Evolutionary conservation across 2,888 invertebrate genomes (phyloP).

Genomic region (Tachina fera): DNA sequence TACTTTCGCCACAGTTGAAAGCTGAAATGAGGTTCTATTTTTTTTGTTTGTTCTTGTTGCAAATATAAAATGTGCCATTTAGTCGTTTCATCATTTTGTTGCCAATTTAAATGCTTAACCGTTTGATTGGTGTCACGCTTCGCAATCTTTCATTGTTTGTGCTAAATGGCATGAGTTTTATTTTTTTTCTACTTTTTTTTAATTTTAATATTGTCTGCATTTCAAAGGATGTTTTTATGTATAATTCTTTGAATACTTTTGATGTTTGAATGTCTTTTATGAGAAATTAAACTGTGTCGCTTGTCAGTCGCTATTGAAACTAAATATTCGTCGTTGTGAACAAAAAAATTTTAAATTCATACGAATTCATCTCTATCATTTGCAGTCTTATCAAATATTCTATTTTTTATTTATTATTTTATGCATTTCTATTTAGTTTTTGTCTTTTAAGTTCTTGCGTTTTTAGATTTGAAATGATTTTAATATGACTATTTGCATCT

Average conservation of each 20-base stretch:
- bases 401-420: neutral
- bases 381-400: constrained; percentile 14
- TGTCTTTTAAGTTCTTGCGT: neutral
- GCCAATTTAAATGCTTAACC: neutral
- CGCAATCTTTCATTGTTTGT: neutral
- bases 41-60: constrained; percentile 1
- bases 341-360: constrained; percentile 32
- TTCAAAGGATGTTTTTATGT: constrained; percentile 44
- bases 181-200: neutral
- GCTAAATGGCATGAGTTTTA: neutral
- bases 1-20: neutral
- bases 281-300: neutral
- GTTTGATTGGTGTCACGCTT: constrained; percentile 15
- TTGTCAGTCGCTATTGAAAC: constrained; percentile 15
- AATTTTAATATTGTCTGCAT: constrained; percentile 26
- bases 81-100: constrained; percentile 5
- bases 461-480: neutral
- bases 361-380: neutral
- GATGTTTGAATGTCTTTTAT: neutral
- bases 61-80: constrained; percentile 5
- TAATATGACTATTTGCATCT: neutral
- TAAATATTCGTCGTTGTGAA: neutral
- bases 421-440: neutral
- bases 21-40: neutral
- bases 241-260: constrained; percentile 7